These are phyloP conservation scores for Smittia sp. DNA, from an alignment of 2,888 invertebrate genomes.

Conservation along the genomic window DNA sequence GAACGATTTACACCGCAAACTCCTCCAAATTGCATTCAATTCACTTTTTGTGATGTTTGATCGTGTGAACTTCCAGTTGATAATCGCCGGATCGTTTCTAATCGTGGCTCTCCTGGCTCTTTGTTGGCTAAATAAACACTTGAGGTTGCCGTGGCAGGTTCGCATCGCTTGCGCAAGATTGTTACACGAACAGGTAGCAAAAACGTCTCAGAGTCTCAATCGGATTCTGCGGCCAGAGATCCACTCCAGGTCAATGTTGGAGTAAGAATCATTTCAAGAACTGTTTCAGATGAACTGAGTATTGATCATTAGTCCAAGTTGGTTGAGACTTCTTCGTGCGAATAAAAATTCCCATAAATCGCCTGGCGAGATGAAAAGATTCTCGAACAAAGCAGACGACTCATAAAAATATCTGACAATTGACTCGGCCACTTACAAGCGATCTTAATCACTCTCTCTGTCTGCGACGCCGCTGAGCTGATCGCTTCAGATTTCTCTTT, in stretches of 20 bases:
- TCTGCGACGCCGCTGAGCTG: not conserved
- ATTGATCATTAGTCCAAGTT: not conserved
- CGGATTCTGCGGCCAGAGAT: not conserved
- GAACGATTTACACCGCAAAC: constrained; percentile 22
- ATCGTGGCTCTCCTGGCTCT: not conserved
- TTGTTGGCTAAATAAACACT: constrained; percentile 1
- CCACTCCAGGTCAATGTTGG: not conserved
- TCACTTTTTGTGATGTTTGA: constrained; percentile 27
- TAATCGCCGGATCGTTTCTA: constrained; percentile 22
- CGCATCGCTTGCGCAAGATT: not conserved
- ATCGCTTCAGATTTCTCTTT: not conserved
- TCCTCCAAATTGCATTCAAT: constrained; percentile 31
- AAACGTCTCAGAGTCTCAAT: not conserved
- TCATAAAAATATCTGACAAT: not conserved
- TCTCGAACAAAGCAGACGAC: not conserved
- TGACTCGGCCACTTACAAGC: not conserved
- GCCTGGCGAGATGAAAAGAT: too few relatives aligned
- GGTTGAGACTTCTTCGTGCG: not conserved
- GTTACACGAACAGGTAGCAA: not conserved
- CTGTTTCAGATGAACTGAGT: not conserved
- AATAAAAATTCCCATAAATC: not conserved
- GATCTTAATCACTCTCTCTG: constrained; percentile 31
- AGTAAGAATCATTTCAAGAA: not conserved
- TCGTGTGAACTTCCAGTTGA: constrained; percentile 34
- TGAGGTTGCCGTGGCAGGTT: constrained; percentile 9